Percentiles rank a stretch among this genome's conserved stretches.
These are phyloP conservation scores for Eriocheir sinensis DNA, from an alignment of 1,140 invertebrate species.

Conservation along the genomic window DNA sequence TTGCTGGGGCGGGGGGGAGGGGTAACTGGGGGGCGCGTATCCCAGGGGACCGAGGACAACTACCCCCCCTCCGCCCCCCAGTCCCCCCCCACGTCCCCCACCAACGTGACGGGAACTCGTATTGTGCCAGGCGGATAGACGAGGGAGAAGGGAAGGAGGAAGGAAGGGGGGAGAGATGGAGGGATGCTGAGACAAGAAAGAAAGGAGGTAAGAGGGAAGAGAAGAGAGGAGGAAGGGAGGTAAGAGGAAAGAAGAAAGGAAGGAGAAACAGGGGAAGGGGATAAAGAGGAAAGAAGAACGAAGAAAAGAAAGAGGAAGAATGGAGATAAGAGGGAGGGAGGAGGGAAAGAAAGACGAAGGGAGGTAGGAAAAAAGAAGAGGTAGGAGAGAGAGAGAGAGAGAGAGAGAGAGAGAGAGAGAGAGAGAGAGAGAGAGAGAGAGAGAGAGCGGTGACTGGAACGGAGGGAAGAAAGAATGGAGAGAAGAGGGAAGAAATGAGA, in stretches of 20 bases:
- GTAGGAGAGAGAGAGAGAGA: constrained; percentile 29
- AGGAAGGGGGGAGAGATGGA: neutral
- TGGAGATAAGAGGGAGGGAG: neutral
- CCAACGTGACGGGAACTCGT: constrained; percentile 61
- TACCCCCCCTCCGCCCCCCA: too few species aligned
- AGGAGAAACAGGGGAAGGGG: neutral
- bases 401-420: too few species aligned
- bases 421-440: neutral
- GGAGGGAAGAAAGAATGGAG: neutral
- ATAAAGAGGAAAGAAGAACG: neutral
- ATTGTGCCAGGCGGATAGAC: constrained; percentile 54
- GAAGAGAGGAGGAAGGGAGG: neutral
- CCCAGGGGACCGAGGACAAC: constrained; percentile 53
- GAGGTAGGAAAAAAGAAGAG: neutral
- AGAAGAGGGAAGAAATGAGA: neutral
- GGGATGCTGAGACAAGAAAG: neutral
- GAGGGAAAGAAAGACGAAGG: too few species aligned
- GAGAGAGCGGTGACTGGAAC: neutral
- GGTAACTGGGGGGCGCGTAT: constrained; percentile 63
- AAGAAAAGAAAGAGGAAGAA: neutral
- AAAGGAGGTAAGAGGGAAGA: neutral
- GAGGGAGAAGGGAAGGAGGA: constrained; percentile 7
- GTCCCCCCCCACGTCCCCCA: too few species aligned
- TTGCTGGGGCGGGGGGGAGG: constrained; percentile 41
- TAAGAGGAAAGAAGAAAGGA: too few species aligned